phyloP scores from a whole-genome alignment of 2,113 vertebrate species.

The Amblyopsis rosae region DNA sequence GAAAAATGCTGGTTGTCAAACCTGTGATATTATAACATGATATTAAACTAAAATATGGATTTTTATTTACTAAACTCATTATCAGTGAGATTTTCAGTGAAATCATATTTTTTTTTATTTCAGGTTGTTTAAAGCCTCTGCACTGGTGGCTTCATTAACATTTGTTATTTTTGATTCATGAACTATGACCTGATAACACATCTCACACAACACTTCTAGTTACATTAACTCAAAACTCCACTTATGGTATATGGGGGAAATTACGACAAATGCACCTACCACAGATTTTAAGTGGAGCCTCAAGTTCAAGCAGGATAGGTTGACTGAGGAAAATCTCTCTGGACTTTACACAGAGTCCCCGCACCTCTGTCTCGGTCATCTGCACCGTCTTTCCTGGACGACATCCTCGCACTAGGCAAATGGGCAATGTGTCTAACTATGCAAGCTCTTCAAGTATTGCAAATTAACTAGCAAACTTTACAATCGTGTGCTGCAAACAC shows the following conservation, averaged over 20 bases:
- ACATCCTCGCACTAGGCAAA: slow-evolving; percentile 87
- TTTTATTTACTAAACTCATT: neutral
- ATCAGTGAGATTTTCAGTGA: neutral
- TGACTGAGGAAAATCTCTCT: slow-evolving; percentile 96
- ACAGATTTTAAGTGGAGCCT: slow-evolving; percentile 94
- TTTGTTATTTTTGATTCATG: neutral
- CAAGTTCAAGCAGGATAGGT: slow-evolving; percentile 92
- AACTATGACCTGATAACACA: neutral
- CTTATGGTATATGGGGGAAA: neutral
- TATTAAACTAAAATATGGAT: neutral
- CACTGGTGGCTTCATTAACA: neutral
- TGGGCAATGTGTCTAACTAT: neutral
- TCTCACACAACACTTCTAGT: too few species aligned
- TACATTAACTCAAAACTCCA: neutral
- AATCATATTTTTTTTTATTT: too few species aligned
- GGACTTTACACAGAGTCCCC: slow-evolving; percentile 94
- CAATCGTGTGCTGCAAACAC: neutral
- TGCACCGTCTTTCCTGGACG: slow-evolving; percentile 94
- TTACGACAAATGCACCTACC: slow-evolving; percentile 66
- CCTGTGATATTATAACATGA: too few species aligned
- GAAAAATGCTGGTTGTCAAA: too few species aligned
- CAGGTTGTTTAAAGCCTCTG: neutral
- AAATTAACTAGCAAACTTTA: slow-evolving; percentile 37
- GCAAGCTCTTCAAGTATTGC: slow-evolving; percentile 4
- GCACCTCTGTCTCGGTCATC: slow-evolving; percentile 94